phyloP scores from a whole-genome alignment of 2,888 invertebrate species.

The Nowickia ferox region DNA sequence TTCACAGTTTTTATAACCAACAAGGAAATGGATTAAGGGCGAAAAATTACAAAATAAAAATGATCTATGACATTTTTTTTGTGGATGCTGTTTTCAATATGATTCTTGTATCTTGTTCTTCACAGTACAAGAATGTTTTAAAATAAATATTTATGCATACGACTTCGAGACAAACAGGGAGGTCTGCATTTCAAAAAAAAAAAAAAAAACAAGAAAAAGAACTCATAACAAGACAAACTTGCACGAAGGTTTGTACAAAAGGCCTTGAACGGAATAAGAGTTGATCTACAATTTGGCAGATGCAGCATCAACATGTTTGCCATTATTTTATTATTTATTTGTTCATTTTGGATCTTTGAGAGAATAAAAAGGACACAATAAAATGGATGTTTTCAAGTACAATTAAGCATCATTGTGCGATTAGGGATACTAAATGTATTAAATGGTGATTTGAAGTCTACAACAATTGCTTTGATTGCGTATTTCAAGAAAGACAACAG shows the following conservation, averaged over 20 bases:
- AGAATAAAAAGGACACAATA: slow-evolving; percentile 30
- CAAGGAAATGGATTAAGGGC: slow-evolving; percentile 31
- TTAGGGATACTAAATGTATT: not conserved
- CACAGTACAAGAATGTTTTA: slow-evolving; percentile 16
- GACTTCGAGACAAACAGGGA: slow-evolving; percentile 64
- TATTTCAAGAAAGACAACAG: not conserved
- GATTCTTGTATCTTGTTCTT: slow-evolving; percentile 21
- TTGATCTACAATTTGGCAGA: slow-evolving; percentile 80
- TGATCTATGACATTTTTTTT: slow-evolving; percentile 72
- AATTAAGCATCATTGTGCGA: slow-evolving; percentile 77
- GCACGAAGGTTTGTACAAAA: slow-evolving; percentile 30
- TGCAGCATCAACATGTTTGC: slow-evolving; percentile 76
- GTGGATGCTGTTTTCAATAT: slow-evolving; percentile 38
- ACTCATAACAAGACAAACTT: slow-evolving; percentile 32
- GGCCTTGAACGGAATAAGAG: slow-evolving; percentile 31
- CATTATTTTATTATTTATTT: slow-evolving; percentile 54
- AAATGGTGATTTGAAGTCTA: slow-evolving; percentile 25
- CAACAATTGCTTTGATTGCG: not conserved
- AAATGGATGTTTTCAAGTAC: slow-evolving; percentile 77
- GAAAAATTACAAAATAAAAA: slow-evolving; percentile 30
- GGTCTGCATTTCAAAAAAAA: slow-evolving; percentile 54
- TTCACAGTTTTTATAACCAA: not conserved
- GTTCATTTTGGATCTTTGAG: slow-evolving; percentile 51
- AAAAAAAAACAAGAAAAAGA: slow-evolving; percentile 9
- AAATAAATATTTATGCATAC: slow-evolving; percentile 48